A percentile compares a stretch with the other conserved stretches of the same genome.
Conservation (phyloP, 2,113 vertebrate genomes). For the Ammodytes marinus region DNA sequence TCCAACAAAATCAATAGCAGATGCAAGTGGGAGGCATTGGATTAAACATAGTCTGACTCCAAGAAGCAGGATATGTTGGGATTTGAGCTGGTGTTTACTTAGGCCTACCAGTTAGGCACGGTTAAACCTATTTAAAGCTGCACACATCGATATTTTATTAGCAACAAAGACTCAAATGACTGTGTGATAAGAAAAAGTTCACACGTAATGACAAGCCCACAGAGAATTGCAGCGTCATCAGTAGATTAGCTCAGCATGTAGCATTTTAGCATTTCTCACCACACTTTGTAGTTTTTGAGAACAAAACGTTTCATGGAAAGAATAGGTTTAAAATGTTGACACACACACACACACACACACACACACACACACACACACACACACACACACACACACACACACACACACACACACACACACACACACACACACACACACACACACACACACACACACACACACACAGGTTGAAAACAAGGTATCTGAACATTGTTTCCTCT, state of each 20-base stretch:
- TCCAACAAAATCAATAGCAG: conserved; percentile 4
- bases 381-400: no score
- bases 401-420: no score
- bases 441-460: no score
- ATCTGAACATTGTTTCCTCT: conserved; percentile 2
- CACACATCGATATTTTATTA: neutral
- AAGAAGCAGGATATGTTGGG: neutral
- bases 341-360: no score
- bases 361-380: no score
- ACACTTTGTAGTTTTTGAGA: neutral
- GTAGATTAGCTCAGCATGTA: neutral
- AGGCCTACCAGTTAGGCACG: neutral
- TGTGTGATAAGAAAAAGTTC: neutral
- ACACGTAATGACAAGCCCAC: neutral
- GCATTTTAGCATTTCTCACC: neutral
- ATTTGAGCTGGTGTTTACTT: neutral
- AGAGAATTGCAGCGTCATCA: neutral
- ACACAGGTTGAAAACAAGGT: neutral
- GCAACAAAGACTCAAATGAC: neutral
- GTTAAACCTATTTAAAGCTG: neutral
- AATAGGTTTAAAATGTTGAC: conserved; percentile 16
- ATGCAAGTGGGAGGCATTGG: conserved; percentile 4
- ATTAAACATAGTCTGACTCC: neutral
- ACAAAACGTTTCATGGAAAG: conserved; percentile 1
- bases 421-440: no score